Evolutionary conservation across 2,888 invertebrate species (phyloP), one percentile per base, ranked within the genome.

Genomic region (Arrhopalites spinosus): DNA sequence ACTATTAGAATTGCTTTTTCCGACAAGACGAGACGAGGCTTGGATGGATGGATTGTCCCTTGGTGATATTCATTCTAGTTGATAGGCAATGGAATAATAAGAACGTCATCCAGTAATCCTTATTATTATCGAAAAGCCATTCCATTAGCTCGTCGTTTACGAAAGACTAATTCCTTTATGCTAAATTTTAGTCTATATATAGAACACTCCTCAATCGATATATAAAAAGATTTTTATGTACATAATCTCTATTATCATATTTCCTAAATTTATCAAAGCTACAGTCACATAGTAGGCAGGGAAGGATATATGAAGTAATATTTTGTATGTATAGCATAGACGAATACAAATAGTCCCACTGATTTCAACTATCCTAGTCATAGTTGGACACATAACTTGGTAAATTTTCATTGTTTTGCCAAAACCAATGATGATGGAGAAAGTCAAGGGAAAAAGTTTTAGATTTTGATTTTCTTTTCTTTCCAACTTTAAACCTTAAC

Each of bases 101-200:
- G 75, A 71, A 71, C 66, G 75, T 75, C 75, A 75, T 64, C 66
- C 68, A 17, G 45, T 45, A 30, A 53, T 70, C 66, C 71, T 75
- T 75, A 75, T 71, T 72, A 75, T 75, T 72, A 75, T 75, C 71
- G 72, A 66, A 45, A 71, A 75, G 67, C 75, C 67, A 71, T 72
- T 59, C 72, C 67, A 66, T 71, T 61, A 75, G 71, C 66, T 59
- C 47, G 64, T 71, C 56, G 23, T 61, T 61, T 72, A 43, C 61
- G 71, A 72, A 72, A 61, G 73, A 73, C 73, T 76, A 76, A 76
- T 76, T 68, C 76, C 59, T 76, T 76, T 76, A 76, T 76, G 59
- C 68, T 59, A 47, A 76, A 76, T 72, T 76, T 73, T n/a, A n/a
- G 20, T 11, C 27, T 36, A 36, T 36, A 36, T 36, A 11, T 36